Evolutionary conservation across 2,888 invertebrate species (phyloP), one percentile per base, ranked within the genome.

Genomic region (Galeruca laticollis): DNA sequence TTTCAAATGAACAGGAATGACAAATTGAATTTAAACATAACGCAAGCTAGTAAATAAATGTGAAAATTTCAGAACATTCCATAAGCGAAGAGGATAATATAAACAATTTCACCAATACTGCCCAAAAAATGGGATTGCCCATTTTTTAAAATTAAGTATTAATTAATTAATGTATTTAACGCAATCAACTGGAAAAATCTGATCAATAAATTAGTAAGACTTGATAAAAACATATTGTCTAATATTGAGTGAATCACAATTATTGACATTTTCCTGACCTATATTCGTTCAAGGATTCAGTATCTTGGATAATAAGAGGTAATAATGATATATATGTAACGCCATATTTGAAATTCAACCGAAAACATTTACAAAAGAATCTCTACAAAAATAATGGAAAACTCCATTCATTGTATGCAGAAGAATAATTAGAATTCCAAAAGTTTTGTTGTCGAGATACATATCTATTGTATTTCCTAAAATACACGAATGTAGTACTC

Each of bases 371-470:
- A 69, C 69, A 69, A 69, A 69, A 52, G 65, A 71, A 69, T 62
- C 65, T 57, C 51, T 62, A 61, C 60, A 60, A 68, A 62, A 71
- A 37, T 69, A 71, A 69, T 62, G 68, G 62, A 54, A 68, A 71
- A 62, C 21, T 49, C 35, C 37, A 65, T 52, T 20, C 64, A 69
- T 64, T 69, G 68, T 69, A 71, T 66, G 57, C 65, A 61, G 21
- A 65, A 54, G 65, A 62, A 71, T 71, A 66, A 71, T 71, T 71
- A 71, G 60, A 70, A 70, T 70, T 67, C 63, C 43, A 62, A 64
- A 64, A 43, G 65, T 69, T 54, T 33, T 60, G n/a, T 21, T 21
- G 59, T 40, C 51, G 21, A 60, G 69, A 69, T 69, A 69, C 69
- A 69, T 69, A 69, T 69, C 69, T 69, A 60, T 69, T 33, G 60